Evolutionary conservation across 1,140 invertebrate genomes (phyloP), one percentile per base, ranked within the genome.

Genomic region (Laupala kohalensis): DNA sequence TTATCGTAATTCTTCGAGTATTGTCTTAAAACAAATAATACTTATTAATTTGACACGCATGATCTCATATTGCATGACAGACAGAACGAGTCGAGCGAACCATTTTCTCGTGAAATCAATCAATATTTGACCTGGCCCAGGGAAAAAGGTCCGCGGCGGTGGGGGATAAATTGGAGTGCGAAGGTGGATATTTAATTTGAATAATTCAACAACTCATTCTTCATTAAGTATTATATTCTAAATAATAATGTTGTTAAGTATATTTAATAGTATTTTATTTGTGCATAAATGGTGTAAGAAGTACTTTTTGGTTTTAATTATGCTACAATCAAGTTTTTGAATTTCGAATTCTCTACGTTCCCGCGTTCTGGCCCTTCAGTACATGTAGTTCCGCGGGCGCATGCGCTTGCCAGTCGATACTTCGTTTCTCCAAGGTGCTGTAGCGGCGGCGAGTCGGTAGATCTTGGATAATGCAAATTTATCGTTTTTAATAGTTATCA

Each of bases 51-150:
- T n/a, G n/a, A n/a, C 19, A 4, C 37, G 19, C 37, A 53, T 13
- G 4, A 19, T 53, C 19, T 9, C 37, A 4, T 53, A 53, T 53
- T 53, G 37, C 37, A 19, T 53, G 19, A 53, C 9, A 13, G 37
- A 28, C n/a, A 68, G 29, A 13, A 23, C n/a, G 23, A 29, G n/a
- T 68, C 3, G 67, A 68, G 27, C 67, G 27, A n/a, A 19, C 24
- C 28, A 23, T 68, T 68, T 68, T 29, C 67, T 29, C 23, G 23
- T 29, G 67, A 29, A 64, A 71, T 71, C 70, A 71, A 71, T 71
- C 70, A 71, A 71, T 71, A 71, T 71, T 71, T 71, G 70, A 64
- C 70, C 70, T 71, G 25, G 28, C 70, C 70, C 64, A 30, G 70
- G 70, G 29, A 71, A 71, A 71, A 70, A 70, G 25, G 24, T 63